A percentile compares a stretch with the other conserved stretches of the same genome.
Conservation (phyloP, 2,113 vertebrate genomes). For the Engraulis encrasicolus region DNA sequence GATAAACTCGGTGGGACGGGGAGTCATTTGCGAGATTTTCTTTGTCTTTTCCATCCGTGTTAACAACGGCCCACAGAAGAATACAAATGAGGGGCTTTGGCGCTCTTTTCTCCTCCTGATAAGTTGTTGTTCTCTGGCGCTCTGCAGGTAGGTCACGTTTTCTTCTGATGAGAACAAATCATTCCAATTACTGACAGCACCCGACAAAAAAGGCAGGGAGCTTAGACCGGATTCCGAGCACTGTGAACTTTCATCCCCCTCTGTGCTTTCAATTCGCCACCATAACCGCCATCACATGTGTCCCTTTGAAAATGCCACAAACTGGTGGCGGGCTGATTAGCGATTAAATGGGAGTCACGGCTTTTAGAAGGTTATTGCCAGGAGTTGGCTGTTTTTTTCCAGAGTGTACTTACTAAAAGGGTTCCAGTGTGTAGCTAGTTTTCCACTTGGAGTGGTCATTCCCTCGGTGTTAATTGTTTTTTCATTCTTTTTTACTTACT, state of each 20-base stretch:
- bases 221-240: background rate
- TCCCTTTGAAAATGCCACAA: constrained; percentile 21
- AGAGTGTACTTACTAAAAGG: background rate
- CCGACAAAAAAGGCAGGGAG: constrained; percentile 7
- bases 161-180: constrained; percentile 23
- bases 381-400: background rate
- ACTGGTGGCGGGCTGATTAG: constrained; percentile 21
- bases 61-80: background rate
- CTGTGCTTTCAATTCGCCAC: constrained; percentile 8
- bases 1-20: background rate
- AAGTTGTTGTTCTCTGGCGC: background rate
- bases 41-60: background rate
- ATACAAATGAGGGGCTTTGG: background rate
- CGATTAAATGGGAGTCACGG: background rate
- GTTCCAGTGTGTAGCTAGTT: background rate
- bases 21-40: background rate
- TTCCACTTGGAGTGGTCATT: background rate
- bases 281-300: constrained; percentile 1
- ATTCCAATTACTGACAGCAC: constrained; percentile 33
- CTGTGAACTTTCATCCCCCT: background rate
- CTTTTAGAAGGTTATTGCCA: background rate
- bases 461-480: background rate
- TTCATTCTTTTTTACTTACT: too few relatives aligned
- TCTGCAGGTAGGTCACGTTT: constrained; percentile 18
- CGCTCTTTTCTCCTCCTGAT: background rate